Evolutionary conservation across 37 sponge, comb jelly and placozoan genomes (phyloP).

Genomic region (Diacarnus erythraeanus): DNA sequence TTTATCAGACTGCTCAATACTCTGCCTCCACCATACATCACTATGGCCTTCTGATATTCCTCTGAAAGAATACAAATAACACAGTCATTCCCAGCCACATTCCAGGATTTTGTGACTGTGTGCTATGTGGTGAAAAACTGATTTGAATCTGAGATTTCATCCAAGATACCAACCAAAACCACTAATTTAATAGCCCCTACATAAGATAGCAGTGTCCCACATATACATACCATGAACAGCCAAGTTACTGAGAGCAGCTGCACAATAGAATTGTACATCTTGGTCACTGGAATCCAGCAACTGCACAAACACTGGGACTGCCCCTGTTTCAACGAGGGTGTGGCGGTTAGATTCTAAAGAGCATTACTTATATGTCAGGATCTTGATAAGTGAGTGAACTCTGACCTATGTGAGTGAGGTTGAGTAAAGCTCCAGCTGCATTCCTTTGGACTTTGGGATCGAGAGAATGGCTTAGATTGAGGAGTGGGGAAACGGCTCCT

Average conservation of each 20-base stretch:
- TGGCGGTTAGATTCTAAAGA: slow-evolving; percentile 67
- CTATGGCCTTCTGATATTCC: slow-evolving; percentile 35
- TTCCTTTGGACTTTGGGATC: slow-evolving; percentile 76
- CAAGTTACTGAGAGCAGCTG: slow-evolving; percentile 89
- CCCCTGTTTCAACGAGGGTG: slow-evolving; percentile 59
- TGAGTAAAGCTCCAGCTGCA: slow-evolving; percentile 82
- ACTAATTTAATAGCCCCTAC: too few species aligned
- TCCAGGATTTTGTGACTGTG: too few species aligned
- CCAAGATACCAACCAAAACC: too few species aligned
- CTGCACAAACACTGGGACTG: slow-evolving; percentile 63
- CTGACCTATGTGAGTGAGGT: slow-evolving; percentile 86
- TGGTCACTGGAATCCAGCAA: slow-evolving; percentile 64
- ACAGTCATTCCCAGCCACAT: neutral
- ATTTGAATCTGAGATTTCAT: too few species aligned
- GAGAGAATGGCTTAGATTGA: slow-evolving; percentile 34
- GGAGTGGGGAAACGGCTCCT: slow-evolving; percentile 70
- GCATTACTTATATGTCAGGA: too few species aligned
- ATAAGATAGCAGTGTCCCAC: neutral
- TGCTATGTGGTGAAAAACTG: too few species aligned
- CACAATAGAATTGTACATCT: slow-evolving; percentile 87
- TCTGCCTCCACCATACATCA: slow-evolving; percentile 25
- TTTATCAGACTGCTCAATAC: slow-evolving; percentile 44
- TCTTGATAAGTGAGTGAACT: too few species aligned
- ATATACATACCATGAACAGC: slow-evolving; percentile 76
- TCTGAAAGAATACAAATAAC: slow-evolving; percentile 8